Percentiles rank a stretch among this genome's conserved stretches.
Evolutionary conservation across 2,113 vertebrate species (phyloP).

Genomic region (Vimba vimba): DNA sequence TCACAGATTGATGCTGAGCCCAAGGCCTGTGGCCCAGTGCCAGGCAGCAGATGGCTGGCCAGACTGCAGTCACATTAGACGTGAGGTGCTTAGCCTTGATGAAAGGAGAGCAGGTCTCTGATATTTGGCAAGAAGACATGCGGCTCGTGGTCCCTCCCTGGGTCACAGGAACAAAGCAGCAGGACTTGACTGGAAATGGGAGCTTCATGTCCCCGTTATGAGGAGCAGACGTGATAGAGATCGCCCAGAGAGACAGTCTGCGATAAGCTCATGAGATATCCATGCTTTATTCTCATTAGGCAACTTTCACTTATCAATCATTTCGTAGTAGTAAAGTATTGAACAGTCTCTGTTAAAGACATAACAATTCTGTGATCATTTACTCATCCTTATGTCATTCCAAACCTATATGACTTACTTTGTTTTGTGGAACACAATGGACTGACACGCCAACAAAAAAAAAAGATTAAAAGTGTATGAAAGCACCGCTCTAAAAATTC

Average conservation of each 20-base stretch:
- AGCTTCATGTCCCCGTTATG: conserved; percentile 49
- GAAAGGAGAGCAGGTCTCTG: conserved; percentile 70
- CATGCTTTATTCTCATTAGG: conserved; percentile 10
- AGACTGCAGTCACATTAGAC: conserved; percentile 73
- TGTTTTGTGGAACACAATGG: background rate
- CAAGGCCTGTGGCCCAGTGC: conserved; percentile 70
- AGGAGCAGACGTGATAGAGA: conserved; percentile 56
- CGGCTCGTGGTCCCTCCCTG: conserved; percentile 19
- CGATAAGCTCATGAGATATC: background rate
- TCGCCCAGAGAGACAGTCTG: conserved; percentile 4
- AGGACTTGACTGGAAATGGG: conserved; percentile 19
- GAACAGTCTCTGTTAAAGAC: background rate
- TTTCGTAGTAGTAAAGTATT: background rate
- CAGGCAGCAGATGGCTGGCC: conserved; percentile 79
- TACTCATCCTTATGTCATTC: background rate
- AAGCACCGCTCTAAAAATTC: background rate
- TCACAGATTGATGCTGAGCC: conserved; percentile 55
- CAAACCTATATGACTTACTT: background rate
- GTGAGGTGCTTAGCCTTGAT: conserved; percentile 69
- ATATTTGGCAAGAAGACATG: conserved; percentile 52
- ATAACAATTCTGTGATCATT: background rate
- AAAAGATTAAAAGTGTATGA: background rate
- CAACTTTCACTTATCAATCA: background rate
- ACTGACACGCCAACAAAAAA: background rate
- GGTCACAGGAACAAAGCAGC: conserved; percentile 42